Evolutionary conservation across 2,113 vertebrate species (phyloP).

Genomic region (Petaurus breviceps): DNA sequence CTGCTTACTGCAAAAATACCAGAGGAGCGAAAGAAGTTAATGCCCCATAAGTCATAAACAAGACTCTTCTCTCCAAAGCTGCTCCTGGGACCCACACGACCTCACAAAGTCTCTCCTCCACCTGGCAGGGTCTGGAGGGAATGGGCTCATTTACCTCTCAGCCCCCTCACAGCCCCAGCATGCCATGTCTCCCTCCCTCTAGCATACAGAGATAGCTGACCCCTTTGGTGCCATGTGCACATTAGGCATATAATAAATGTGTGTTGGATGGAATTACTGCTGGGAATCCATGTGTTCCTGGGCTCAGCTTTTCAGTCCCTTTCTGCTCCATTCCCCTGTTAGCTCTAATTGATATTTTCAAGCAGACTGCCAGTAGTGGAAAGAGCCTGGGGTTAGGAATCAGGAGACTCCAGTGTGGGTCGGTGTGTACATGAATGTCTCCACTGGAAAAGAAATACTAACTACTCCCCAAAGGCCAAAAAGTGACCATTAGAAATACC

Average conservation of each 20-base stretch:
- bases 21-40: conserved; percentile 66
- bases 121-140: too few relatives aligned
- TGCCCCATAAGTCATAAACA: background rate
- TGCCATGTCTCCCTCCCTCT: background rate
- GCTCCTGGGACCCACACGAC: background rate
- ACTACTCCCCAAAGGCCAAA: background rate
- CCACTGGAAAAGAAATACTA: background rate
- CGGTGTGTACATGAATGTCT: background rate
- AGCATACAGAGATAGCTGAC: background rate
- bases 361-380: background rate
- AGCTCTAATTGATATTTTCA: background rate
- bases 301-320: background rate
- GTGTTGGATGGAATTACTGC: background rate
- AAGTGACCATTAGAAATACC: background rate
- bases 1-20: conserved; percentile 89
- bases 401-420: conserved; percentile 3
- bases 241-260: background rate
- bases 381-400: background rate
- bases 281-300: background rate
- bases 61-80: background rate
- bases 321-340: background rate
- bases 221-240: background rate
- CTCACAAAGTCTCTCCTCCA: background rate
- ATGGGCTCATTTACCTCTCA: background rate
- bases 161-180: background rate